Evolutionary conservation across 2,888 invertebrate species (phyloP), one percentile per base, ranked within the genome.

Genomic region (Diaprepes abbreviatus): DNA sequence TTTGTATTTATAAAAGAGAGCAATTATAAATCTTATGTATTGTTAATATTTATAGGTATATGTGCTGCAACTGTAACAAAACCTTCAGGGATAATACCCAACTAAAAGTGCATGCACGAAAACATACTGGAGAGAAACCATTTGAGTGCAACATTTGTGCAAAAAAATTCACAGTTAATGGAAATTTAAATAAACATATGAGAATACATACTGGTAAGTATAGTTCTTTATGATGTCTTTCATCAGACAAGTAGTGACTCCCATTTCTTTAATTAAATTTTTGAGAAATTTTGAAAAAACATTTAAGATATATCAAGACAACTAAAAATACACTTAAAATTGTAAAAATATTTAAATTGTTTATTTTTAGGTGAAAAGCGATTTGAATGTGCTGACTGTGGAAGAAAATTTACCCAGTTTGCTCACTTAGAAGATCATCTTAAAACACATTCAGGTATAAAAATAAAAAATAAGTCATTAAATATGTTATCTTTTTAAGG

Each of bases 81-180:
- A 50, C 66, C 14, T 83, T 83, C 59, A 74, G 81, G 45, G 83
- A 83, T 66, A 82, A 80, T 69, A 79, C 80, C 3, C 82, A 82
- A 57, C 72, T 83, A 55, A 81, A 77, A 64, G 81, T 82, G 3
- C 83, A 83, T 60, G 72, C 74, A 50, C 72, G 83, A 21, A 80
- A 78, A 63, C 83, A 82, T 66, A 82, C 83, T 3, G 82, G 82
- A n/a, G 83, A 82, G 62, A 79, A 83, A 71, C 82, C 83, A 1
- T 83, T 79, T 66, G 74, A 76, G 50, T 83, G 83, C 68, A 72
- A 71, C 19, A 73, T 79, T 33, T 83, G 83, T 62, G 75, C 74
- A 0, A 83, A 82, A 68, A 76, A 77, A 52, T 83, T 83, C 74
- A 80, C 82, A 0, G 81, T 82, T n/a, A 82, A 81, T 72, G 82